Conservation (phyloP, 2,888 invertebrate species). For the Allygus modestus region DNA sequence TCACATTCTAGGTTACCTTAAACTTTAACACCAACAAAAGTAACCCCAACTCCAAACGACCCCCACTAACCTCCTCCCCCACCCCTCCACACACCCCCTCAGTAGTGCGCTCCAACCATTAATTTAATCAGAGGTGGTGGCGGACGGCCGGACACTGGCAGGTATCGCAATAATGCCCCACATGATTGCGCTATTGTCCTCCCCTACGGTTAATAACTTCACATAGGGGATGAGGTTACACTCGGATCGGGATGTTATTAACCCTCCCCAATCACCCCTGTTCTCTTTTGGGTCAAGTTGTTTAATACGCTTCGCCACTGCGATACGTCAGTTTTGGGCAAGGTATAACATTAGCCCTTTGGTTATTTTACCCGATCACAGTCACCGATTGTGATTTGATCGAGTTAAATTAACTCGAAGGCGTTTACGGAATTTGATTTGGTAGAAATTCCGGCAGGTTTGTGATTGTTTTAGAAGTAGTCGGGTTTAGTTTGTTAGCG, state of each 20-base stretch:
- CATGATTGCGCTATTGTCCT: not conserved
- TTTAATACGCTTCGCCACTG: not conserved
- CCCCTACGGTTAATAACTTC: not conserved
- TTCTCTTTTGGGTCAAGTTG: conserved; percentile 9
- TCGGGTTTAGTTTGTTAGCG: not conserved
- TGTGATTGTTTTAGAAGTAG: not conserved
- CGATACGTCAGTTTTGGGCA: not conserved
- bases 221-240: not conserved
- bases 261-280: not conserved
- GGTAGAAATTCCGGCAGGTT: not conserved
- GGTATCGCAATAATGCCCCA: not conserved
- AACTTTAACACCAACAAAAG: no score
- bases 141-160: not conserved
- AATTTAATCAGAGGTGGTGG: not conserved
- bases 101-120: not conserved
- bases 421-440: not conserved
- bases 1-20: no score
- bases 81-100: no score
- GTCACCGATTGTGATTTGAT: not conserved
- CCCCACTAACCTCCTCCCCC: no score
- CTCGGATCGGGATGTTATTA: not conserved
- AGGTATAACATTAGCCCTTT: not conserved
- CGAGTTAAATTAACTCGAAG: not conserved
- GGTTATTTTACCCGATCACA: not conserved
- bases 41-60: no score